phyloP scores from a whole-genome alignment of 2,888 invertebrate genomes.

The Drosophila nr. medialis region DNA sequence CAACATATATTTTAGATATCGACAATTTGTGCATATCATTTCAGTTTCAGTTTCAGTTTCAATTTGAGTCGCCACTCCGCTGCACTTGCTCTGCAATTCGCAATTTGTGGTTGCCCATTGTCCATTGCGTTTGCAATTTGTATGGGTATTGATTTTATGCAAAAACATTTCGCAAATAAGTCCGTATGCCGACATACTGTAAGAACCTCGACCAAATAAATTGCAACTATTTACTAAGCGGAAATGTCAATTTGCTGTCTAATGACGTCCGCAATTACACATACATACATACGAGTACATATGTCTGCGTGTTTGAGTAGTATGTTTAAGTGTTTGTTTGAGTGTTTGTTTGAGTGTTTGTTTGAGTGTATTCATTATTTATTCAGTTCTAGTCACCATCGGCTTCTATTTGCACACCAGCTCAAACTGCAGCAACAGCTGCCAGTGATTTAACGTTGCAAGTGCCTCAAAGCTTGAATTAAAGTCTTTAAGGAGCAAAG shows the following conservation, averaged over 20 bases:
- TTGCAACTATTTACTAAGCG: conserved; percentile 42
- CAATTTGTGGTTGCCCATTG: conserved; percentile 31
- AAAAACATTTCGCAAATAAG: conserved; percentile 44
- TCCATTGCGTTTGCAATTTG: conserved; percentile 60
- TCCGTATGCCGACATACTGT: conserved; percentile 14
- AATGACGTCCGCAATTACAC: conserved; percentile 20
- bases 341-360: conserved; percentile 4
- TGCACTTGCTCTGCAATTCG: conserved; percentile 10
- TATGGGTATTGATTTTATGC: conserved; percentile 51
- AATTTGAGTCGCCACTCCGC: neutral
- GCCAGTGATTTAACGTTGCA: neutral
- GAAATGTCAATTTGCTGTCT: conserved; percentile 66
- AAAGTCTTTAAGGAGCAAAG: neutral
- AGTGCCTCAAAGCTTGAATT: neutral
- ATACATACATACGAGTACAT: neutral
- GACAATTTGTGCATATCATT: neutral
- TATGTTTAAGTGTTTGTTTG: neutral
- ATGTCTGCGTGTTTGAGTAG: neutral
- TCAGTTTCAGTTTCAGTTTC: neutral
- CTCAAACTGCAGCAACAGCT: conserved; percentile 22
- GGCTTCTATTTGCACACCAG: conserved; percentile 14
- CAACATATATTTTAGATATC: conserved; percentile 4
- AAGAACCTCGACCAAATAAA: conserved; percentile 51
- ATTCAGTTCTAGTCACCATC: conserved; percentile 19
- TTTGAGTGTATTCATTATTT: conserved; percentile 31